Conservation (phyloP, 2,888 invertebrate species). For the Branchinecta sandiegonensis region DNA sequence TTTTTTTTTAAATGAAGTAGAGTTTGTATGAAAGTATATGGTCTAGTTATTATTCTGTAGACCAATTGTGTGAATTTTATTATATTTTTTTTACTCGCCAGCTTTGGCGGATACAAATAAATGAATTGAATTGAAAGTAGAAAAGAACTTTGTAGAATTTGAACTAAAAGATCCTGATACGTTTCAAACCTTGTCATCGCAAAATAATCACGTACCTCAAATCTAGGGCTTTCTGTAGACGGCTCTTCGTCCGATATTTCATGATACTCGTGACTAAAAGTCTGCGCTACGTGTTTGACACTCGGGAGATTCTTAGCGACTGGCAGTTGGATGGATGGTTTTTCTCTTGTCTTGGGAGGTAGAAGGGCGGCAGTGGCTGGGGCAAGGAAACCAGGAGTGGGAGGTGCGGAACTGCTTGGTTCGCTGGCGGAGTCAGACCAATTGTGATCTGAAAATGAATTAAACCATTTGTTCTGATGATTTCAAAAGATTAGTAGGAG, state of each 20-base stretch:
- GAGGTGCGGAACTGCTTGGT: constrained; percentile 25
- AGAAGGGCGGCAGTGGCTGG: constrained; percentile 5
- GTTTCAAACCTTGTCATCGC: no score
- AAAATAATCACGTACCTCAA: constrained; percentile 33
- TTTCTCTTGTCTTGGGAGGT: background rate
- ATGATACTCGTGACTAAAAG: constrained; percentile 58
- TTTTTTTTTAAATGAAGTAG: no score
- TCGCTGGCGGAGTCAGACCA: constrained; percentile 29
- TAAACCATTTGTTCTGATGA: background rate
- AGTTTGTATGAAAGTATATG: no score
- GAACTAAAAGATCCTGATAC: no score
- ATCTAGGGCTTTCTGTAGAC: constrained; percentile 37
- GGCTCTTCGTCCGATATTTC: constrained; percentile 66
- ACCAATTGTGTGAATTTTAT: no score
- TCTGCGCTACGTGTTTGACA: background rate
- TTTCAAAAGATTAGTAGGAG: no score
- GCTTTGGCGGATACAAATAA: no score
- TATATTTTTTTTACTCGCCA: no score
- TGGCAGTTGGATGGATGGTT: constrained; percentile 3
- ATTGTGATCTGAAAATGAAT: constrained; percentile 25
- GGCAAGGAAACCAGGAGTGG: constrained; percentile 25
- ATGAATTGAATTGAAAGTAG: no score
- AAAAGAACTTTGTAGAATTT: no score
- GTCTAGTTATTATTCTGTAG: no score
- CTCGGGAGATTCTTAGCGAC: background rate